Evolutionary conservation across 2,888 invertebrate genomes (phyloP).

Genomic region (Allophyes oxyacanthae): DNA sequence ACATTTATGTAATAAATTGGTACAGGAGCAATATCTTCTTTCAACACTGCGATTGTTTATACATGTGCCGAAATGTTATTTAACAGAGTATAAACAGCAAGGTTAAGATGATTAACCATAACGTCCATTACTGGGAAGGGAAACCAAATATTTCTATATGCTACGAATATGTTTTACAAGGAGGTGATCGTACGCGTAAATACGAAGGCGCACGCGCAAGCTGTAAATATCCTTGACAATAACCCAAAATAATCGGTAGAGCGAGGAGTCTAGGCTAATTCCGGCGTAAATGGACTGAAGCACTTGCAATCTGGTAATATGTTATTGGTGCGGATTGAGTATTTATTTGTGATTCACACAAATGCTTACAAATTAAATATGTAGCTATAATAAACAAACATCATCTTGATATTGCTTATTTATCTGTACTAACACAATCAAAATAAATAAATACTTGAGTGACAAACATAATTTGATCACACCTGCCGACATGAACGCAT

Average conservation of each 20-base stretch:
- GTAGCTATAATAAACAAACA: too few relatives aligned
- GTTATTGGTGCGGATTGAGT: neutral
- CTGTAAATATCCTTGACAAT: slow-evolving; percentile 51
- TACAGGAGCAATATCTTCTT: slow-evolving; percentile 32
- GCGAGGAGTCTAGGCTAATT: slow-evolving; percentile 22
- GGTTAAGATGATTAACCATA: slow-evolving; percentile 52
- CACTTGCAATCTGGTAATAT: too few relatives aligned
- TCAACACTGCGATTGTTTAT: slow-evolving; percentile 52
- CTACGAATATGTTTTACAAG: slow-evolving; percentile 62
- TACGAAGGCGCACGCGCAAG: slow-evolving; percentile 32
- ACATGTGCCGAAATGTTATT: slow-evolving; percentile 57
- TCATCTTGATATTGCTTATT: neutral
- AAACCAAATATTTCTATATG: slow-evolving; percentile 57
- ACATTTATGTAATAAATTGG: slow-evolving; percentile 26
- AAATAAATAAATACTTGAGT: too few relatives aligned
- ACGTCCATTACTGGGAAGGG: slow-evolving; percentile 44
- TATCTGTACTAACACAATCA: neutral
- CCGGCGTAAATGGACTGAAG: slow-evolving; percentile 12
- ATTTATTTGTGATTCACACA: neutral
- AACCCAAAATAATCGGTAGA: slow-evolving; percentile 39
- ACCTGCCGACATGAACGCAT: too few relatives aligned
- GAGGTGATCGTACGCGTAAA: slow-evolving; percentile 51
- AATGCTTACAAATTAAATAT: too few relatives aligned
- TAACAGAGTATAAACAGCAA: slow-evolving; percentile 46
- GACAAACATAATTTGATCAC: too few relatives aligned